These are phyloP conservation scores for Archaeoteleia sp. DNA, from an alignment of 2,888 invertebrate species.

Conservation along the genomic window DNA sequence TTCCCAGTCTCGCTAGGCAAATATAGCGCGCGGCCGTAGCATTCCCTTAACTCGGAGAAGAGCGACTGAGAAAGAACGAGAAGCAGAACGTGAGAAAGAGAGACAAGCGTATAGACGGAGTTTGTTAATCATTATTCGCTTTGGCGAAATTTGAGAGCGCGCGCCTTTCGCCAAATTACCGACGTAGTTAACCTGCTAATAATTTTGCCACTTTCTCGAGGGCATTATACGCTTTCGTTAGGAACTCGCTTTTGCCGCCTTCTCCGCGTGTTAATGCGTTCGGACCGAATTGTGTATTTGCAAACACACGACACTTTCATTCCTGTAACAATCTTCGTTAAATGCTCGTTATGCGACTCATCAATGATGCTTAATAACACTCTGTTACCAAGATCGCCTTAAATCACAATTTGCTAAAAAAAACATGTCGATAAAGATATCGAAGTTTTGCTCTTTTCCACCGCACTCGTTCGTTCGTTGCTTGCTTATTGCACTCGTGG, in stretches of 20 bases:
- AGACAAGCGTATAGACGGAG: conserved; percentile 35
- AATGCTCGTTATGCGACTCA: too few species aligned
- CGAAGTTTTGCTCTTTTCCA: too few species aligned
- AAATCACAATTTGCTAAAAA: conserved; percentile 11
- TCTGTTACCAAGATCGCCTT: conserved; percentile 20
- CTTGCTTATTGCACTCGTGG: conserved; percentile 23
- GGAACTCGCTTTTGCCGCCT: conserved; percentile 21
- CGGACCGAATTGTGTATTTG: too few species aligned
- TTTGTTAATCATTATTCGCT: conserved; percentile 50
- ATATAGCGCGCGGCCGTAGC: conserved; percentile 24
- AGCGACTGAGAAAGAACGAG: conserved; percentile 1
- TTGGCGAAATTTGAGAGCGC: conserved; percentile 40
- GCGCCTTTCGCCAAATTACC: conserved; percentile 46
- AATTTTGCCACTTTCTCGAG: conserved; percentile 38
- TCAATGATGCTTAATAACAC: conserved; percentile 18
- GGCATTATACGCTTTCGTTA: conserved; percentile 34
- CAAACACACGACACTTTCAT: too few species aligned
- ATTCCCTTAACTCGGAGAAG: conserved; percentile 25
- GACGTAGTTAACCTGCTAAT: conserved; percentile 44
- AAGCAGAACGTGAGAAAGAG: conserved; percentile 21
- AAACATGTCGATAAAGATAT: conserved; percentile 15
- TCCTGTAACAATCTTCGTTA: too few species aligned
- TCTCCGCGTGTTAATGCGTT: conserved; percentile 9
- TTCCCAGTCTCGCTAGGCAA: conserved; percentile 37
- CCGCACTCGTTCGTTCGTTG: not conserved